Percentiles rank a stretch among this genome's conserved stretches.
Conservation (phyloP, 2,797 vertebrate genomes). For the Hemibagrus guttatus region DNA sequence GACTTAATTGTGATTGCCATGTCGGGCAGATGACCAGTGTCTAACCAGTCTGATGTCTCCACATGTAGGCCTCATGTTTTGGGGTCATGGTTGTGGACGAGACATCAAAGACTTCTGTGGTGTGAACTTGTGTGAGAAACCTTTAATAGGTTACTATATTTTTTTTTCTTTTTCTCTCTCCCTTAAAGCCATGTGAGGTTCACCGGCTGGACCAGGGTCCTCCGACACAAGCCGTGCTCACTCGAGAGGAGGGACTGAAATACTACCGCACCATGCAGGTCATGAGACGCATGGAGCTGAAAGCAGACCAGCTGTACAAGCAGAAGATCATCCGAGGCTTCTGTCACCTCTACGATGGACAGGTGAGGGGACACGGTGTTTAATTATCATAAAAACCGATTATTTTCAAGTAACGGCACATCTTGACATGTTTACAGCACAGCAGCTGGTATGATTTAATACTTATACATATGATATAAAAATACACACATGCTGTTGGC, state of each 20-base stretch:
- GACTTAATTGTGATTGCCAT: no score
- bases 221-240: constrained; percentile 80
- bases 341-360: constrained; percentile 95
- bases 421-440: neutral
- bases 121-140: neutral
- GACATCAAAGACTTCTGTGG: neutral
- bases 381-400: neutral
- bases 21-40: neutral
- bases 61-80: neutral
- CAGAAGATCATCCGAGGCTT: constrained; percentile 98
- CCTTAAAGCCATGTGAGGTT: constrained; percentile 84
- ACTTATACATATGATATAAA: neutral
- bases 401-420: neutral
- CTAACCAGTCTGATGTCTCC: neutral
- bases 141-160: no score
- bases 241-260: constrained; percentile 89
- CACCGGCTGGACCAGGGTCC: constrained; percentile 88
- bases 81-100: neutral
- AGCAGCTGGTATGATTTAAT: neutral
- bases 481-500: no score
- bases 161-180: no score
- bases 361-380: constrained; percentile 72
- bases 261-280: constrained; percentile 94
- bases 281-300: constrained; percentile 94
- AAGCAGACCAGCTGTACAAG: constrained; percentile 96